Evolutionary conservation across 2,797 vertebrate species (phyloP).

Genomic region (Zalophus californianus): DNA sequence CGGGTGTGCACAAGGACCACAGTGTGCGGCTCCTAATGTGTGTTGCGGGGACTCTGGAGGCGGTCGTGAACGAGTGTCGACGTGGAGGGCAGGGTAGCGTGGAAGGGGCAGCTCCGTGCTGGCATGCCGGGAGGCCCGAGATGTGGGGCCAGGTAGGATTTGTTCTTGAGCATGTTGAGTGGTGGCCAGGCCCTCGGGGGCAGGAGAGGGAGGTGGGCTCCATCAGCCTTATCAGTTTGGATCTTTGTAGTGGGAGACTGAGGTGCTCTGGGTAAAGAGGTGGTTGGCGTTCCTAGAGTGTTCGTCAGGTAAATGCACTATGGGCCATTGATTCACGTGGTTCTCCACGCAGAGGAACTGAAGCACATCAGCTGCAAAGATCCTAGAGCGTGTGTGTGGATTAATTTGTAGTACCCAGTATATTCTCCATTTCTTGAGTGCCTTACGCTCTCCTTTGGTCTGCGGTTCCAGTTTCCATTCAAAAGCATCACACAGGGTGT

Average conservation of each 20-base stretch:
- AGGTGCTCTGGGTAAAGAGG: background rate
- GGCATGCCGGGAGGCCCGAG: fast-evolving
- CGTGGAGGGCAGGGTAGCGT: fast-evolving
- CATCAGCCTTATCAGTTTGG: fast-evolving
- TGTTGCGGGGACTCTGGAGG: fast-evolving
- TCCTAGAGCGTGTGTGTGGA: background rate
- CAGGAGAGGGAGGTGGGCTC: no score
- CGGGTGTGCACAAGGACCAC: background rate
- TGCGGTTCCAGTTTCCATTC: fast-evolving
- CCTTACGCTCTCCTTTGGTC: background rate
- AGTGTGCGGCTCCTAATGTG: fast-evolving
- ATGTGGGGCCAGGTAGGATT: fast-evolving
- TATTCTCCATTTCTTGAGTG: background rate
- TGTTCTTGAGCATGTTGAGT: fast-evolving
- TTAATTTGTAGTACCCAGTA: fast-evolving
- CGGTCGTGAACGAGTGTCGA: fast-evolving
- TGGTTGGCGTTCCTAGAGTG: background rate
- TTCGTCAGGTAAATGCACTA: fast-evolving
- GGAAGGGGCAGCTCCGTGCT: fast-evolving
- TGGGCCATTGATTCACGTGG: fast-evolving
- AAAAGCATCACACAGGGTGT: fast-evolving
- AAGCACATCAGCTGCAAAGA: fast-evolving
- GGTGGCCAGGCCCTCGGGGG: background rate
- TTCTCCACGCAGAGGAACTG: fast-evolving
- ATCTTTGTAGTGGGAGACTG: background rate